Evolutionary conservation across 2,113 vertebrate species (phyloP), one percentile per base, ranked within the genome.

Genomic region (Cepphus grylle): DNA sequence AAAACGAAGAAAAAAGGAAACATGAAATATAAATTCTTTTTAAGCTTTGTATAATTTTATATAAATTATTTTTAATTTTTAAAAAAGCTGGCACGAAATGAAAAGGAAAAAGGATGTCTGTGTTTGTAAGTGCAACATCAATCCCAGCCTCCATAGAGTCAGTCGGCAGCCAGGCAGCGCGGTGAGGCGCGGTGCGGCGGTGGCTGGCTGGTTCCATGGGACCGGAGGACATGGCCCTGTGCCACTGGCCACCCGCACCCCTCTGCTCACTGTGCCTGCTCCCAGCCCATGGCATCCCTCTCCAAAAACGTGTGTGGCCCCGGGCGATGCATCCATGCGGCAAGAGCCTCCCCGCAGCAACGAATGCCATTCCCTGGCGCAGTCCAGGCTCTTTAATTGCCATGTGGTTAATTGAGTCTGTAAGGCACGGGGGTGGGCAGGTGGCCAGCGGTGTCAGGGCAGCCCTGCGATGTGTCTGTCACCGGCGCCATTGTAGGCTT

Each of bases 171-270:
- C 11, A 5, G 42, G 56, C 49, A 55, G 49, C 8, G 11, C 45
- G 36, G 14, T 15, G 22, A 17, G 45, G 45, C 2, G 25, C 1
- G 6, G 16, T 20, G 61, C 1, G 2, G 29, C 2, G 5, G 4
- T 8, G 23, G 30, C 36, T 1, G 4, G 30, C n/a, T 32, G 62
- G 36, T 16, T 32, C 50, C 21, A 1, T 4, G 26, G 58, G 16
- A 43, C 30, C 2, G 4, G 19, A 10, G 43, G 62, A 58, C 9
- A 4, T 19, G 52, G 12, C 72, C 15, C 27, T 6, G 50, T 16
- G 17, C 23, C 4, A 0, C 19, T 4, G 42, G 25, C 40, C 58
- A 14, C 9, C 2, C 29, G 11, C 42, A 55, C 15, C 17, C 43
- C n/a, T 30, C 42, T 49, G 40, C 29, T 49, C 29, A 16, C 12